Conservation (phyloP, 2,888 invertebrate species). For the Acleris emargana region DNA sequence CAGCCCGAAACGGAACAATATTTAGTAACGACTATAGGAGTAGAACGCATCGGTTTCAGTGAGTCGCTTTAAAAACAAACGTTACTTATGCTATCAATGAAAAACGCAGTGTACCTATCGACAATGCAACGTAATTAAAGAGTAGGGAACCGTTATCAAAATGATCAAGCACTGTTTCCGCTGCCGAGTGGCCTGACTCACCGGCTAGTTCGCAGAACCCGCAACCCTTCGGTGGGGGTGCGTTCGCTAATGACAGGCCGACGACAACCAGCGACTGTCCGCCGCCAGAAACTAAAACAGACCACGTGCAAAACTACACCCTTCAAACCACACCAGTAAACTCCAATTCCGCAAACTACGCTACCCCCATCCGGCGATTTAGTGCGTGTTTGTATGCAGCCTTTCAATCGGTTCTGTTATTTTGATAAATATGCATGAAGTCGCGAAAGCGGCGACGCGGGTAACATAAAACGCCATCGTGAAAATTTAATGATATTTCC, state of each 20-base stretch:
- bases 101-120: conserved; percentile 46
- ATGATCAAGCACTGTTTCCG: conserved; percentile 69
- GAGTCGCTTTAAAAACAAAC: neutral
- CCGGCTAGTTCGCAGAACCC: conserved; percentile 71
- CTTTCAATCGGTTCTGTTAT: conserved; percentile 82
- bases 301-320: conserved; percentile 70
- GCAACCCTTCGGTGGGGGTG: conserved; percentile 72
- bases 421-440: conserved; percentile 84
- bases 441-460: conserved; percentile 72
- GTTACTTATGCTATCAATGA: conserved; percentile 43
- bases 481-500: conserved; percentile 83
- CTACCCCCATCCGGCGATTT: conserved; percentile 63
- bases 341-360: conserved; percentile 61
- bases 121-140: conserved; percentile 58
- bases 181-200: conserved; percentile 69
- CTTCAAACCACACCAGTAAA: conserved; percentile 72
- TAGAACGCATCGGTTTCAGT: too few relatives aligned
- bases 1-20: too few relatives aligned
- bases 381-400: conserved; percentile 81
- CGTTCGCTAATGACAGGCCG: conserved; percentile 76
- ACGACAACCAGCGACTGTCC: conserved; percentile 59
- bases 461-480: conserved; percentile 80
- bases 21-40: too few relatives aligned
- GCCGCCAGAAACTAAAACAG: conserved; percentile 58
- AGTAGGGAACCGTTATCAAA: conserved; percentile 64